Conservation (phyloP, 2,797 vertebrate species). For the Setipinna tenuifilis region DNA sequence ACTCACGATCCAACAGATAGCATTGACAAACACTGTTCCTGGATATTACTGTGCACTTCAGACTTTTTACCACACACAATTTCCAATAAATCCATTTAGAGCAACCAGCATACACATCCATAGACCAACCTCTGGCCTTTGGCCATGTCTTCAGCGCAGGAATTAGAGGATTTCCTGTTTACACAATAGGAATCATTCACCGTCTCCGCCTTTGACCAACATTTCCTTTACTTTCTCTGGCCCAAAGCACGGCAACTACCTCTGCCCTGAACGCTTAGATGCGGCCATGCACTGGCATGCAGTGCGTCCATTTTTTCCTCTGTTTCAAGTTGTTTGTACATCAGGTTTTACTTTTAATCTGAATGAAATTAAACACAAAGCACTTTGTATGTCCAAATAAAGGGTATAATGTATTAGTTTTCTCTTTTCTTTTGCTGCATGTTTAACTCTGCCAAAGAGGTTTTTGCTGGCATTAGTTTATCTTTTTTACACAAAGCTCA, state of each 20-base stretch:
- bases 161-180: neutral
- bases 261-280: constrained; percentile 54
- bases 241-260: constrained; percentile 62
- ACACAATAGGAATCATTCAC: neutral
- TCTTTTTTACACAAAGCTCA: no score
- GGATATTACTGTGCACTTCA: neutral
- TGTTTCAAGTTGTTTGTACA: constrained; percentile 35
- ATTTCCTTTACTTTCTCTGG: neutral
- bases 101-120: no score
- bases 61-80: neutral
- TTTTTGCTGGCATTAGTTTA: no score
- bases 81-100: no score
- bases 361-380: constrained; percentile 42
- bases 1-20: neutral
- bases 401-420: constrained; percentile 48
- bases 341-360: constrained; percentile 32
- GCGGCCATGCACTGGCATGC: constrained; percentile 62
- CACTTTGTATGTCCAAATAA: constrained; percentile 69
- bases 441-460: neutral
- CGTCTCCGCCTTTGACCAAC: neutral
- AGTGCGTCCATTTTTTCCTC: constrained; percentile 44
- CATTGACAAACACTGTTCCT: neutral
- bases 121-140: no score
- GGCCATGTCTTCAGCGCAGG: no score
- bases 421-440: no score